These are phyloP conservation scores for Drosophila parthenogenetica DNA, from an alignment of 2,888 invertebrate genomes.

Conservation along the genomic window DNA sequence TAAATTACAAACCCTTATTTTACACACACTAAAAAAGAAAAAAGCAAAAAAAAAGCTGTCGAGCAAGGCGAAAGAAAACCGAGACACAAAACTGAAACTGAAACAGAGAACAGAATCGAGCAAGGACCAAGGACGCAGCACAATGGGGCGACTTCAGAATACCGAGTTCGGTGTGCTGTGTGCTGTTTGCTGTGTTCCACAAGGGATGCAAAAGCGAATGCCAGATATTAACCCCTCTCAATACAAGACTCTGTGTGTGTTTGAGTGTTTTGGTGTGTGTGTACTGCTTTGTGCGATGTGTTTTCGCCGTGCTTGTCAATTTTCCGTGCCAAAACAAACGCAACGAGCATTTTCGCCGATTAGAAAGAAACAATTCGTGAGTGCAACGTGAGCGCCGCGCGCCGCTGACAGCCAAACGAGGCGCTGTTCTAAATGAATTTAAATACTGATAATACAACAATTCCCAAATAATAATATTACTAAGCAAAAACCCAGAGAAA, in stretches of 20 bases:
- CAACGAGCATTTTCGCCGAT: constrained; percentile 83
- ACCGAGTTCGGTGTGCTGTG: constrained; percentile 29
- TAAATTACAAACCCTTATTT: constrained; percentile 84
- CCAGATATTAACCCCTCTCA: constrained; percentile 76
- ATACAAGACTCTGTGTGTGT: constrained; percentile 31
- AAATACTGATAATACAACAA: constrained; percentile 45
- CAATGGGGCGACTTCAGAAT: constrained; percentile 56
- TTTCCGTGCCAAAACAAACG: constrained; percentile 83
- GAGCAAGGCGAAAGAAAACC: constrained; percentile 54
- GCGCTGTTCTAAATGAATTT: constrained; percentile 11
- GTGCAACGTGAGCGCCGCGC: constrained; percentile 75
- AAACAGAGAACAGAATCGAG: constrained; percentile 62
- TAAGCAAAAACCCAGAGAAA: constrained; percentile 18
- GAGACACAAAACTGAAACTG: constrained; percentile 73
- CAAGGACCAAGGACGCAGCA: constrained; percentile 72
- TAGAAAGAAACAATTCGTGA: constrained; percentile 83
- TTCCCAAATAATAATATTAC: constrained; percentile 13
- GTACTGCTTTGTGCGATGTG: constrained; percentile 62
- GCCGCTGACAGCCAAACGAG: constrained; percentile 37
- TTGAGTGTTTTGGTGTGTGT: constrained; percentile 13
- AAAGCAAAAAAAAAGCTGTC: constrained; percentile 49
- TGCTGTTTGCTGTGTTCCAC: constrained; percentile 39
- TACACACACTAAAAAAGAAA: constrained; percentile 62
- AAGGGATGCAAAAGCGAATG: constrained; percentile 78
- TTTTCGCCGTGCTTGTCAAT: constrained; percentile 74